Evolutionary conservation across 2,888 invertebrate species (phyloP).

Genomic region (Spicauda simplicius): DNA sequence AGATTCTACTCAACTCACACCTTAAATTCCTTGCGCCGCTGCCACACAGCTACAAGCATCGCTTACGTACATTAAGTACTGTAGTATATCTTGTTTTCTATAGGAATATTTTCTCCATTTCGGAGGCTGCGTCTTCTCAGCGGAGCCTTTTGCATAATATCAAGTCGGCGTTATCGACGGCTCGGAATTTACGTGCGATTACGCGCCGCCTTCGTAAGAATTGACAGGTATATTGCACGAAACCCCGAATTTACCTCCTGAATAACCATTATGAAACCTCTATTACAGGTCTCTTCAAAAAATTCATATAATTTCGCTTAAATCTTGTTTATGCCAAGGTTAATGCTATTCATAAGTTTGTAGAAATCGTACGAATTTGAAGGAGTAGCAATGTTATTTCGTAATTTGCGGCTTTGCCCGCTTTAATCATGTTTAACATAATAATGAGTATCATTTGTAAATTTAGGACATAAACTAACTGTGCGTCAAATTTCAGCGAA

Average conservation of each 20-base stretch:
- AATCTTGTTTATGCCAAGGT: not conserved
- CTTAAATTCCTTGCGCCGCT: too few species aligned
- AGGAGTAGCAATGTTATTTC: too few species aligned
- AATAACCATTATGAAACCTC: constrained; percentile 29
- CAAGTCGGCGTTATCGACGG: constrained; percentile 37
- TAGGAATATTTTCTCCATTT: constrained; percentile 31
- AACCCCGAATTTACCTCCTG: constrained; percentile 24
- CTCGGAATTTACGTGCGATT: constrained; percentile 37
- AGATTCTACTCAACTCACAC: too few species aligned
- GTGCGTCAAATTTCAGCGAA: too few species aligned
- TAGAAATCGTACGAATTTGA: too few species aligned
- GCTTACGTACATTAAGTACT: not conserved
- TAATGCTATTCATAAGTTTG: not conserved
- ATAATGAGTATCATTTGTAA: too few species aligned
- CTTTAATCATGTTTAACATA: too few species aligned
- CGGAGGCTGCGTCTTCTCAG: constrained; percentile 37
- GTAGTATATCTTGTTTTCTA: constrained; percentile 17
- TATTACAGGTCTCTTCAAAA: constrained; percentile 3
- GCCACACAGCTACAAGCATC: too few species aligned
- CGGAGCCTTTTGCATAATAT: constrained; percentile 42
- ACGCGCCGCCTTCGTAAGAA: constrained; percentile 40
- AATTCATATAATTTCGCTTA: constrained; percentile 1
- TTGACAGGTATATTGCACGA: constrained; percentile 49
- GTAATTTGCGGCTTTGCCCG: too few species aligned
- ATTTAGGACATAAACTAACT: too few species aligned